Evolutionary conservation across 2,113 vertebrate species (phyloP), one percentile per base, ranked within the genome.

Genomic region (Amblyopsis rosae): DNA sequence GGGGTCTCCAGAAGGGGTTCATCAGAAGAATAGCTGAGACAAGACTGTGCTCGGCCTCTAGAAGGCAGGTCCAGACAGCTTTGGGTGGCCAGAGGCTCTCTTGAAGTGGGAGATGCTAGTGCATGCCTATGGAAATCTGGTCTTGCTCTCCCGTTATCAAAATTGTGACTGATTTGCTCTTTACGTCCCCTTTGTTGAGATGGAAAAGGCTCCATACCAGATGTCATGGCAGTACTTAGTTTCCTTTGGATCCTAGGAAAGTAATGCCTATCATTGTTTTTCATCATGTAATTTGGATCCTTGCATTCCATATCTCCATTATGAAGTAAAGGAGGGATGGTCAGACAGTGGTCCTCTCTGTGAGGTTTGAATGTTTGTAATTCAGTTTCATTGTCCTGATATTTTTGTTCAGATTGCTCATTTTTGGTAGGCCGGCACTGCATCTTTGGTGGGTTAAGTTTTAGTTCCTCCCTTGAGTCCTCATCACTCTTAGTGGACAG

Each of bases 11-110:
- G 70, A 9, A 86, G 82, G 67, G 89, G 87, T 53, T 92, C 92
- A 68, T 92, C 89, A 3, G 90, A 90, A 12, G 82, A 93, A 60
- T 82, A 86, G 64, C 86, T 91, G n/a, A 90, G 73, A 8, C 73
- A 41, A 47, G 89, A 92, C 41, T 78, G 72, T 48, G 85, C 72
- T 16, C 73, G 64, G 1, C 76, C 72, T n/a, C 70, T 82, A 46
- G 73, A 84, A n/a, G 87, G 85, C 49, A 92, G 79, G 50, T 92
- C 85, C 12, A 83, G 49, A 47, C 82, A 88, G 65, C 88, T 91
- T 69, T 90, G 87, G 61, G 87, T 92, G 55, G 78, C 76, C 16
- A 73, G 11, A 5, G 59, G 35, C 58, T 90, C 85, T 58, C 79
- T 87, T 7, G 72, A 51, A 53, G 54, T 85, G 3, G 81, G 67